Conservation (phyloP, 2,797 vertebrate genomes). For the Rhynchotus rufescens region DNA sequence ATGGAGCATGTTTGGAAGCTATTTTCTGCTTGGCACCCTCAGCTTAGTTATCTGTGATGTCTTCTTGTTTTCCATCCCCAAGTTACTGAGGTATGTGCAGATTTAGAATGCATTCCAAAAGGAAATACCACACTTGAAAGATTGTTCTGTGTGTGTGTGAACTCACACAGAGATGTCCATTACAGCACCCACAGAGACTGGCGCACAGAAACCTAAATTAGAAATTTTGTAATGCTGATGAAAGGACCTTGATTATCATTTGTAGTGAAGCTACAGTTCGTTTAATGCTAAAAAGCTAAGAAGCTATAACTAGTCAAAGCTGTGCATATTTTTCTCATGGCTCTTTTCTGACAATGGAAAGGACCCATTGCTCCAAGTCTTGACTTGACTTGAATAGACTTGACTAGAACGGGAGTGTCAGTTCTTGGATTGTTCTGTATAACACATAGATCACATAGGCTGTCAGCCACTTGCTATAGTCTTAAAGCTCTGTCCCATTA, state of each 20-base stretch:
- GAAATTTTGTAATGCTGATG: background rate
- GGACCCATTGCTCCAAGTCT: background rate
- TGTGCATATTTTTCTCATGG: background rate
- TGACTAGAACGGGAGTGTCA: background rate
- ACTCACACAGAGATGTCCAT: background rate
- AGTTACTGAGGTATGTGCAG: conserved; percentile 88
- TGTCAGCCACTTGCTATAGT: background rate
- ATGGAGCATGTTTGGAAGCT: conserved; percentile 85
- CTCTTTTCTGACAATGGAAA: background rate
- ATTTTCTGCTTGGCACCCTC: conserved; percentile 89
- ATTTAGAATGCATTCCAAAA: background rate
- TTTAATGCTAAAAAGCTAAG: background rate
- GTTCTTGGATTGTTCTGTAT: background rate
- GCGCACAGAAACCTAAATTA: background rate
- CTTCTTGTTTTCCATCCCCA: conserved; percentile 92
- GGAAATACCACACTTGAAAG: background rate
- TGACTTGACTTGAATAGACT: background rate
- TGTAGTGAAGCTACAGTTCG: background rate
- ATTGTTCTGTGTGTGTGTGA: background rate
- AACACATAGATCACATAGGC: background rate
- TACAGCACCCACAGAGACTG: background rate
- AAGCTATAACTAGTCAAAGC: background rate
- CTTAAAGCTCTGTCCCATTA: background rate
- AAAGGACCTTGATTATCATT: background rate
- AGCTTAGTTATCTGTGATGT: conserved; percentile 88